Base-by-base conservation (phyloP, 2,797 vertebrate genomes). In the Podargus strigoides region DNA sequence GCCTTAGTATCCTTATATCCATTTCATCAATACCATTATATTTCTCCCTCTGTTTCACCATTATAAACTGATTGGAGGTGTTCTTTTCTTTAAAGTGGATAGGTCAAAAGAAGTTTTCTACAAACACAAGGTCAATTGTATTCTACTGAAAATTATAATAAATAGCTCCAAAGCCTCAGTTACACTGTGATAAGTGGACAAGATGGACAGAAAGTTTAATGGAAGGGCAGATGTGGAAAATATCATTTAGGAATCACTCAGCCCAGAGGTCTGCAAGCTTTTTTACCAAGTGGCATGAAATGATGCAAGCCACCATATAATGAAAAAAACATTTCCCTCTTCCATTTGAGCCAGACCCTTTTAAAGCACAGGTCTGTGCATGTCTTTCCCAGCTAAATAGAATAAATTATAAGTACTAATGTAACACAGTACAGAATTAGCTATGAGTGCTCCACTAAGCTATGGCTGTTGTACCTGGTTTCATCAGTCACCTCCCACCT, bases 41-140 rank as follows among this genome's bases (percentile, higher is more conserved):
- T 66, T 75, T 80, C 49, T 79, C 69, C 46, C 59, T 64, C 53
- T 75, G n/a, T 69, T 86, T 52, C 73, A 75, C 34, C 0, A 0
- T 60, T 83, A 49, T 12, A 85, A 82, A 75, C 36, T 78, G 74
- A 72, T 62, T 39, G n/a, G 62, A 76, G 49, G 41, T 58, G 36
- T 5, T 73, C 73, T 89, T 76, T 74, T 68, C 55, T 86, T 77
- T 79, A 64, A 95, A 93, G 44, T 63, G 47, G 75, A 90, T 27
- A 19, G 85, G 85, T 91, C 82, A 95, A 73, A 95, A 90, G 67
- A 82, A 81, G 56, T n/a, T 58, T 72, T 81, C 73, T 84, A 28
- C 74, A 81, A 94, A 58, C 41, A 85, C 34, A 70, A 84, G 50
- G 80, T 93, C 83, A 95, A 81, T 42, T 75, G 47, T 75, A 23